Percentiles rank a stretch among this genome's conserved stretches.
Evolutionary conservation across 2,113 vertebrate species (phyloP).

Genomic region (Crotalus horridus): DNA sequence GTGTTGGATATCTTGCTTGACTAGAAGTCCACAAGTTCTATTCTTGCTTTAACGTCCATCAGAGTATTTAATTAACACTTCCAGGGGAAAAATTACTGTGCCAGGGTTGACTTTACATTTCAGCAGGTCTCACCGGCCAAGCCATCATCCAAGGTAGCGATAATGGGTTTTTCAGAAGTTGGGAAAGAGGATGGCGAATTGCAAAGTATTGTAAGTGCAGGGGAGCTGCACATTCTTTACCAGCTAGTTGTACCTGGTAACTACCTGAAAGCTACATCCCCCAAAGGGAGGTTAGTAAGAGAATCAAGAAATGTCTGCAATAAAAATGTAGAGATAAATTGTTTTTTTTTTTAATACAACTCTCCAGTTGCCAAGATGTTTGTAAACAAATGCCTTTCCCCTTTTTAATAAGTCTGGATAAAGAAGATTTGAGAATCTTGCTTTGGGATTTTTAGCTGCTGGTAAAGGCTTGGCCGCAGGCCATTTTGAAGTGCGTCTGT

Average conservation of each 20-base stretch:
- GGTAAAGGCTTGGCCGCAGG: neutral
- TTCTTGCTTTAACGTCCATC: accelerated
- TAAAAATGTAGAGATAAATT: neutral
- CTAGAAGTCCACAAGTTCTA: neutral
- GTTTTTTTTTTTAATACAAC: neutral
- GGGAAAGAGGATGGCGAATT: neutral
- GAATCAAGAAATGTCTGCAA: neutral
- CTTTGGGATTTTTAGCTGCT: neutral
- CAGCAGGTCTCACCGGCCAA: neutral
- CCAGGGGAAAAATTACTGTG: neutral
- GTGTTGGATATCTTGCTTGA: neutral
- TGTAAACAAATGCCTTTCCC: neutral
- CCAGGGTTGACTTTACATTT: accelerated
- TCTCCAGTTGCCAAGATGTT: neutral
- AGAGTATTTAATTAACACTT: neutral
- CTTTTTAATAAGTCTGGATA: neutral
- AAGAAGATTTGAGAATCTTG: neutral
- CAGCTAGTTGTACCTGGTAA: neutral
- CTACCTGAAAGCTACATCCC: neutral
- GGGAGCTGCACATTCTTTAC: neutral
- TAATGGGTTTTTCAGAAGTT: neutral
- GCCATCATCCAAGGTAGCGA: accelerated
- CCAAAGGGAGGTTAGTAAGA: neutral
- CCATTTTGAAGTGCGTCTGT: neutral
- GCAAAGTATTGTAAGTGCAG: neutral